Evolutionary conservation across 1,140 invertebrate genomes (phyloP).

Genomic region (Trigoniulus corallinus): DNA sequence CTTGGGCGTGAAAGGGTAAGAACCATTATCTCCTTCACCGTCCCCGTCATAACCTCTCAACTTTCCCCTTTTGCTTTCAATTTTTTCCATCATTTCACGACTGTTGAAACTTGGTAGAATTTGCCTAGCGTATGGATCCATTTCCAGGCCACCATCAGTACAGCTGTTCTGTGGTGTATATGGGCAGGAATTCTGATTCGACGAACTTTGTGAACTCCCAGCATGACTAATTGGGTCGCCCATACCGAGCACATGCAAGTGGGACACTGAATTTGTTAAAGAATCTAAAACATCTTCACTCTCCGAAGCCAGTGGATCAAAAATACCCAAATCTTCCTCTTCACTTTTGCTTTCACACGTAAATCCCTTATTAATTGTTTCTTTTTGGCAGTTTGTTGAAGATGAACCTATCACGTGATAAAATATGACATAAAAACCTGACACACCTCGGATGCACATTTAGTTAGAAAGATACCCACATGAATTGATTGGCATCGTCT

Average conservation of each 20-base stretch:
- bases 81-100: conserved; percentile 23
- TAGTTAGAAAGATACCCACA: no score
- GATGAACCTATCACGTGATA: no score
- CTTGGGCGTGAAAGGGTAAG: conserved; percentile 22
- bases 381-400: neutral
- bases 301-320: neutral
- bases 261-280: neutral
- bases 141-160: conserved; percentile 14
- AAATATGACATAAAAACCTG: no score
- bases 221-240: conserved; percentile 1
- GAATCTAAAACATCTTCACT: neutral
- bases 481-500: no score
- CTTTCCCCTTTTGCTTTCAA: conserved; percentile 18
- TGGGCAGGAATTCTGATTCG: conserved; percentile 22
- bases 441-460: no score
- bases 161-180: conserved; percentile 22
- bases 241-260: neutral
- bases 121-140: conserved; percentile 9
- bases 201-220: conserved; percentile 12
- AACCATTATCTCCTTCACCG: conserved; percentile 10
- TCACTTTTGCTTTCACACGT: neutral
- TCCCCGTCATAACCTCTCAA: conserved; percentile 17
- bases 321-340: neutral
- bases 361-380: neutral
- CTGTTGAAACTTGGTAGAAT: conserved; percentile 22